Conservation (phyloP, 2,888 invertebrate genomes). For the Harmothoe impar region DNA sequence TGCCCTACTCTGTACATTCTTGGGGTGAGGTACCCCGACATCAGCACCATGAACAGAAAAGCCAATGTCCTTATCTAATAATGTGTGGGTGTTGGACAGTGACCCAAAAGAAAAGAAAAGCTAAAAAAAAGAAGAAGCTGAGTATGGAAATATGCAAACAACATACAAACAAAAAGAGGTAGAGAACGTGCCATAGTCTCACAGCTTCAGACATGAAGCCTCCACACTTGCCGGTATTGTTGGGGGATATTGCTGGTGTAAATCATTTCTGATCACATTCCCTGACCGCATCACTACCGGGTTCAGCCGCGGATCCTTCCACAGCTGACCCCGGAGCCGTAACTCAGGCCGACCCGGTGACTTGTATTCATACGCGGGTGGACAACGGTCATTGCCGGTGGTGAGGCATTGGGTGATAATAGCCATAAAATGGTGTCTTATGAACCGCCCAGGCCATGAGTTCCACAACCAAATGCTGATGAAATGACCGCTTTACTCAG, state of each 20-base stretch:
- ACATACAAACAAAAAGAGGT: no score
- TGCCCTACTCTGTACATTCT: no score
- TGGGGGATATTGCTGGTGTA: conserved; percentile 33
- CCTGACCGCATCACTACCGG: background rate
- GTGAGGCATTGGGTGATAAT: conserved; percentile 21
- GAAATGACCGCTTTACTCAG: conserved; percentile 41
- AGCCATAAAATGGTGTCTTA: conserved; percentile 37
- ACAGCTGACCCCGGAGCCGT: background rate
- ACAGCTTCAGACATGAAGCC: no score
- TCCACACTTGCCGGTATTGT: background rate
- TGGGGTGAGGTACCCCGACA: no score
- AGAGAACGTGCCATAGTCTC: no score
- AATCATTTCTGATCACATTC: conserved; percentile 45
- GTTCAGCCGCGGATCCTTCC: background rate
- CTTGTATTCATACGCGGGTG: conserved; percentile 42
- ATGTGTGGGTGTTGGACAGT: no score
- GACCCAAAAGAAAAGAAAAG: no score
- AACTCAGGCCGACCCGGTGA: conserved; percentile 47
- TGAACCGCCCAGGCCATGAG: background rate
- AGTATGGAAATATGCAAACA: no score
- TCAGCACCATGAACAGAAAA: no score
- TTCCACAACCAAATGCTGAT: conserved; percentile 39
- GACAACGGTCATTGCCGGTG: conserved; percentile 4
- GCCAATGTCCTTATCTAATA: no score
- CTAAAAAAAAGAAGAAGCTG: no score